phyloP scores from a whole-genome alignment of 2,888 invertebrate species.

The Baccha elongata region DNA sequence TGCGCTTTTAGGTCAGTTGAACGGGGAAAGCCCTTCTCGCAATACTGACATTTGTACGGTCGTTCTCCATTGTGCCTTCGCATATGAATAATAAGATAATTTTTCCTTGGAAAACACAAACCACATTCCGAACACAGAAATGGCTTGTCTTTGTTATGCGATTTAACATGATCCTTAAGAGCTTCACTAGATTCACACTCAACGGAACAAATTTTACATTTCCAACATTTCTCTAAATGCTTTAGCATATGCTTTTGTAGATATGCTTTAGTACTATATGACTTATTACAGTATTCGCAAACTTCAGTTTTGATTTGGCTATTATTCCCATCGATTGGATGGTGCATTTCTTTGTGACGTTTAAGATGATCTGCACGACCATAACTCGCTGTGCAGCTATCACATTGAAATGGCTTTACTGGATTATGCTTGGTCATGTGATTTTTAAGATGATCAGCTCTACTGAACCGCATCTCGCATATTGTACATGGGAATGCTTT shows the following conservation, averaged over 20 bases:
- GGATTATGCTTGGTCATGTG: constrained; percentile 83
- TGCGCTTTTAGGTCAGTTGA: constrained; percentile 85
- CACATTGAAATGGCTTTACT: constrained; percentile 80
- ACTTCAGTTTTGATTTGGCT: constrained; percentile 76
- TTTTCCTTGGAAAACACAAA: constrained; percentile 84
- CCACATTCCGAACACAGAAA: constrained; percentile 85
- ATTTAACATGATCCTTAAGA: constrained; percentile 84
- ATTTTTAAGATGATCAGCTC: constrained; percentile 83
- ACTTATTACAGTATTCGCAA: constrained; percentile 80
- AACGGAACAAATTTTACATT: constrained; percentile 81
- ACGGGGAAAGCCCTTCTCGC: constrained; percentile 85
- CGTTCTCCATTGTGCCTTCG: constrained; percentile 85
- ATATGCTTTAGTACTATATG: constrained; percentile 84
- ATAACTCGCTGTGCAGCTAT: constrained; percentile 77
- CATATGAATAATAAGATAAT: constrained; percentile 85
- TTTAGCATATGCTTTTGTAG: constrained; percentile 83
- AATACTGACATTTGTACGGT: constrained; percentile 85
- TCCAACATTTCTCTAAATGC: constrained; percentile 81
- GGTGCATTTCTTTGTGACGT: constrained; percentile 78
- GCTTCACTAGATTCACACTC: constrained; percentile 83
- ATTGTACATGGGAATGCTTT: constrained; percentile 9
- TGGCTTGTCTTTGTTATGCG: constrained; percentile 84
- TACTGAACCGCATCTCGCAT: constrained; percentile 73
- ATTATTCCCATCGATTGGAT: constrained; percentile 74
- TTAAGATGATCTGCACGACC: constrained; percentile 77